Conservation (phyloP, 2,888 invertebrate genomes). For the Orthosia gracilis region DNA sequence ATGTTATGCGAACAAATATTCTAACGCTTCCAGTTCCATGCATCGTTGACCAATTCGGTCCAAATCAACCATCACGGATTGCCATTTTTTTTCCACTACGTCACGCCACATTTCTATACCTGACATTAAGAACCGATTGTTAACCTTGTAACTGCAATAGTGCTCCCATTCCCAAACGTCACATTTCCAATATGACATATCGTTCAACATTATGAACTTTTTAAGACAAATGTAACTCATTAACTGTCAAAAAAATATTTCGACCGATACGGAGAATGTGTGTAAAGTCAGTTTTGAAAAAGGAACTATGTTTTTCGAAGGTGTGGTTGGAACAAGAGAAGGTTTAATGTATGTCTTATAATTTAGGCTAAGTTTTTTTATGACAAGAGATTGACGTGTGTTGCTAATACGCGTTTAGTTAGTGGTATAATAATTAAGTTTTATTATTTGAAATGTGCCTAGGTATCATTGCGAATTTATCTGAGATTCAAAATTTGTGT, state of each 20-base stretch:
- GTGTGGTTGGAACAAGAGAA: conserved; percentile 31
- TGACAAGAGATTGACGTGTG: conserved; percentile 46
- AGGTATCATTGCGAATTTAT: not conserved
- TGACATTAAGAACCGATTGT: conserved; percentile 65
- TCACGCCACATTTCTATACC: conserved; percentile 59
- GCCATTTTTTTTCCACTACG: conserved; percentile 52
- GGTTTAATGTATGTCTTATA: conserved; percentile 23
- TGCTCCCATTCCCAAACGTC: conserved; percentile 62
- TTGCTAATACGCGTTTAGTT: conserved; percentile 2
- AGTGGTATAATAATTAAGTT: not conserved
- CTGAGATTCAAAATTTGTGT: not conserved
- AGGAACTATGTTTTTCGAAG: conserved; percentile 18
- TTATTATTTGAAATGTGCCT: not conserved
- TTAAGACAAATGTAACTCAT: conserved; percentile 61
- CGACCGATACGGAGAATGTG: conserved; percentile 38
- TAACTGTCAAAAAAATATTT: conserved; percentile 39
- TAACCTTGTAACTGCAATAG: conserved; percentile 64
- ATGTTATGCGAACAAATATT: not conserved
- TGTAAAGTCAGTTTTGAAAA: conserved; percentile 20
- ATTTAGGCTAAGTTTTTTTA: conserved; percentile 20
- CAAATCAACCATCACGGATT: conserved; percentile 41
- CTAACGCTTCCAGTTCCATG: conserved; percentile 37
- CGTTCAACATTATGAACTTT: conserved; percentile 59
- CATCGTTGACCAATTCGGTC: conserved; percentile 25
- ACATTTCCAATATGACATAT: conserved; percentile 63